Evolutionary conservation across 2,888 invertebrate genomes (phyloP), one percentile per base, ranked within the genome.

Genomic region (Cerastis leucographa): DNA sequence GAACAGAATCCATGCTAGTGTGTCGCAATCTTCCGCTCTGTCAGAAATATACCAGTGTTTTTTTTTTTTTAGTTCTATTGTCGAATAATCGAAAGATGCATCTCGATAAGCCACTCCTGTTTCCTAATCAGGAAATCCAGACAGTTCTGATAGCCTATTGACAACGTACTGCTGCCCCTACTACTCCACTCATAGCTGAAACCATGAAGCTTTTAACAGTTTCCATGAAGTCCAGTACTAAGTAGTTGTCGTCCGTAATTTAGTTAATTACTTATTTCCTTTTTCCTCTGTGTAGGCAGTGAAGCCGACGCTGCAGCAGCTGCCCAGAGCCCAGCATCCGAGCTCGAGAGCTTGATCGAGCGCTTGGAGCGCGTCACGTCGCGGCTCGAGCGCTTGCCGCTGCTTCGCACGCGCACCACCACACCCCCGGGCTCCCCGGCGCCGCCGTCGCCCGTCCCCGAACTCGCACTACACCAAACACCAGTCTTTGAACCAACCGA

Each of bases 341-440:
- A 98, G 91, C 96, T 98, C 86, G 98, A 98, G 92, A 97, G 97
- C 83, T 94, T 98, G 91, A 97, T 98, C 87, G 97, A 97, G 89
- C 97, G 98, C 67, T 93, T 98, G 90, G 98, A 98, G 95, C 97
- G 97, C 87, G 97, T 98, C 80, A 98, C 98, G 19, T 97, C 97
- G 87, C 97, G 98, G 79, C 95, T 98, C 88, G 98, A 98, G 95
- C 97, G 97, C 69, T 94, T 97, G 86, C 95, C 94, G 64, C 85
- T 89, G 85, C 89, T 95, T 88, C 93, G 93, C 78, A 90, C 89
- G 70, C 92, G 89, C 85, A 88, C 93, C 5, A 92, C 92, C 25
- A 89, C 94, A 40, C 93, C 94, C 71, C 94, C 94, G 73, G 88
- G 88, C 71, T 93, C 94, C 14, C 94, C 94, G 56, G 92, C 90